These are phyloP conservation scores for Brachyopa scutellaris DNA, from an alignment of 2,888 invertebrate genomes.

Conservation along the genomic window DNA sequence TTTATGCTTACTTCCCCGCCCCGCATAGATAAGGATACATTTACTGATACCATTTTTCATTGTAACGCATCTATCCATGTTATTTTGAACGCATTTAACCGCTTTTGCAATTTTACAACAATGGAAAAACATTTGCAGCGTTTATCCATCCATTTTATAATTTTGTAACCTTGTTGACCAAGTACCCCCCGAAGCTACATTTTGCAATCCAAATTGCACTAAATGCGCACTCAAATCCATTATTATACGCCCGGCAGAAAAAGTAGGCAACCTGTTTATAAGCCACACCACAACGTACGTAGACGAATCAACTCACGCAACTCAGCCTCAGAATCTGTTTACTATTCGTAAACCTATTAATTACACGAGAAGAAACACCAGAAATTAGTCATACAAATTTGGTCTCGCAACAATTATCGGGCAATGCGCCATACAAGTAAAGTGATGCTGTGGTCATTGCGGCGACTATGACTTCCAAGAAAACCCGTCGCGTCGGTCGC, in stretches of 20 bases:
- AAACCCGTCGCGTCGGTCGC: too few species aligned
- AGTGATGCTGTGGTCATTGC: constrained; percentile 15
- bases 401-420: constrained; percentile 43
- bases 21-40: too few species aligned
- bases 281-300: background rate
- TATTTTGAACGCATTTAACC: too few species aligned
- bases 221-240: constrained; percentile 34
- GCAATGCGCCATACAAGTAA: background rate
- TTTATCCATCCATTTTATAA: too few species aligned
- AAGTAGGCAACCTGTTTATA: background rate
- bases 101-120: too few species aligned
- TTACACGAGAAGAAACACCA: constrained; percentile 33
- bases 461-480: constrained; percentile 27
- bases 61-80: too few species aligned
- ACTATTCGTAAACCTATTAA: constrained; percentile 34
- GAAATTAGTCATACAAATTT: constrained; percentile 68
- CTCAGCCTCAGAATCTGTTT: constrained; percentile 24
- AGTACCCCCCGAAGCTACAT: background rate
- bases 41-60: too few species aligned
- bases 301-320: constrained; percentile 14
- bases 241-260: constrained; percentile 18
- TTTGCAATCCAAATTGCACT: constrained; percentile 40
- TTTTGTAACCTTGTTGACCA: too few species aligned
- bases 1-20: too few species aligned
- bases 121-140: too few species aligned